Conservation (phyloP, 2,888 invertebrate species). For the Parelbella ahira region DNA sequence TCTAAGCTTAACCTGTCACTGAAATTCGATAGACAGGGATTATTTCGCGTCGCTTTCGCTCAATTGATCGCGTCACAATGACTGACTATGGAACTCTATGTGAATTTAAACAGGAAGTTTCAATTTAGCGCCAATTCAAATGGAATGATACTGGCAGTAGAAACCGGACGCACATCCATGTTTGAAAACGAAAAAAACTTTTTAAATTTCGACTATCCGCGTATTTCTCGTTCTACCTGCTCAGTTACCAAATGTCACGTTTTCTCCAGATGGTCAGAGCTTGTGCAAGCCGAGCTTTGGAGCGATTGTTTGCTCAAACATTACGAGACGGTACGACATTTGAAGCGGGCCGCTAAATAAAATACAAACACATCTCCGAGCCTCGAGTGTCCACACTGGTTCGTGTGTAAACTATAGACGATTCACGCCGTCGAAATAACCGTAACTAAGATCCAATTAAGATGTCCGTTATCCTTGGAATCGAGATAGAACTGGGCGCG, state of each 20-base stretch:
- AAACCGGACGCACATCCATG: constrained; percentile 57
- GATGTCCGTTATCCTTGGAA: constrained; percentile 70
- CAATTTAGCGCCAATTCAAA: constrained; percentile 77
- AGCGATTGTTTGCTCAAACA: constrained; percentile 72
- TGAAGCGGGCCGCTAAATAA: constrained; percentile 78
- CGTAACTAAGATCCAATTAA: constrained; percentile 71
- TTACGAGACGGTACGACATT: constrained; percentile 78
- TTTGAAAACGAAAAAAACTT: constrained; percentile 45
- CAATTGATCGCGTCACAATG: constrained; percentile 73
- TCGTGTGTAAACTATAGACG: constrained; percentile 57
- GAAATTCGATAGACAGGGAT: constrained; percentile 62
- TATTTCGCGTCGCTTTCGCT: constrained; percentile 66
- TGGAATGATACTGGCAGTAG: constrained; percentile 60
- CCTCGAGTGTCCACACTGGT: constrained; percentile 59
- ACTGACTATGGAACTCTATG: constrained; percentile 57
- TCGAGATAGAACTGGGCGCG: constrained; percentile 57
- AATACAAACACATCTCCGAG: constrained; percentile 67
- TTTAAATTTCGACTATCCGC: constrained; percentile 50
- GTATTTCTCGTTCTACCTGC: constrained; percentile 49
- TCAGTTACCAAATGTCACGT: constrained; percentile 69
- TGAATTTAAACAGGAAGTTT: constrained; percentile 75
- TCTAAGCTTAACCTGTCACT: constrained; percentile 57
- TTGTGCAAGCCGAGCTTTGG: constrained; percentile 65
- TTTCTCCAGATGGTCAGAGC: constrained; percentile 73
- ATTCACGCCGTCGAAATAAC: constrained; percentile 63